Evolutionary conservation across 1,140 invertebrate species (phyloP).

Genomic region (Charaxes varanes): DNA sequence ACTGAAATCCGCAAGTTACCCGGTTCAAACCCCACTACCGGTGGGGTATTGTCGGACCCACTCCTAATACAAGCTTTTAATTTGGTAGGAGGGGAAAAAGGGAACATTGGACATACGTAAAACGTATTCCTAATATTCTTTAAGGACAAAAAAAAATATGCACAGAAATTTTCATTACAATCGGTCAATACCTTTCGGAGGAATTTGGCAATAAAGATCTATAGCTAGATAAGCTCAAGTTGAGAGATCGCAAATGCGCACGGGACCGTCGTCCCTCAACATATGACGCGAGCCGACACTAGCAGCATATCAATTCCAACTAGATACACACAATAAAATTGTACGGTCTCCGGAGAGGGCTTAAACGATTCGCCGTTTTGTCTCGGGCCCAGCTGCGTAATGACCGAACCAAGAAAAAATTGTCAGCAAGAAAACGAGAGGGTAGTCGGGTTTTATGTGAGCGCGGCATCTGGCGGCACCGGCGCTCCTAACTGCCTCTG

Average conservation of each 20-base stretch:
- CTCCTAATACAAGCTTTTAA: too few species aligned
- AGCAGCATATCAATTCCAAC: slow-evolving; percentile 71
- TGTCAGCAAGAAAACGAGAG: slow-evolving; percentile 73
- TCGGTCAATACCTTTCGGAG: too few species aligned
- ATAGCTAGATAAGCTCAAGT: slow-evolving; percentile 16
- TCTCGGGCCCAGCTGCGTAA: slow-evolving; percentile 71
- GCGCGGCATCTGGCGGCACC: slow-evolving; percentile 57
- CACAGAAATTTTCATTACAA: too few species aligned
- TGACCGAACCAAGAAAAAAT: slow-evolving; percentile 71
- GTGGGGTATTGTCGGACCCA: too few species aligned
- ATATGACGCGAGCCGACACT: slow-evolving; percentile 40
- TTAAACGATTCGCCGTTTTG: slow-evolving; percentile 74
- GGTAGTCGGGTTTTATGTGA: slow-evolving; percentile 66
- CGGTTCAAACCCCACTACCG: too few species aligned
- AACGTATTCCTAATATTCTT: too few species aligned
- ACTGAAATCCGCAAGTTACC: too few species aligned
- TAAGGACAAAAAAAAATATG: too few species aligned
- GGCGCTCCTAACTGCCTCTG: slow-evolving; percentile 68
- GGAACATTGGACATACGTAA: too few species aligned
- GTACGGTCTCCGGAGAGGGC: slow-evolving; percentile 69
- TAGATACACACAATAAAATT: slow-evolving; percentile 73
- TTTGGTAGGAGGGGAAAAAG: too few species aligned
- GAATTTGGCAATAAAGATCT: too few species aligned
- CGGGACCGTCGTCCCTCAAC: slow-evolving; percentile 15
- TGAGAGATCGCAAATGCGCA: slow-evolving; percentile 31